Evolutionary conservation across 53 echinoderm and acorn worm genomes (phyloP).

Genomic region (Actinopyga echinites): DNA sequence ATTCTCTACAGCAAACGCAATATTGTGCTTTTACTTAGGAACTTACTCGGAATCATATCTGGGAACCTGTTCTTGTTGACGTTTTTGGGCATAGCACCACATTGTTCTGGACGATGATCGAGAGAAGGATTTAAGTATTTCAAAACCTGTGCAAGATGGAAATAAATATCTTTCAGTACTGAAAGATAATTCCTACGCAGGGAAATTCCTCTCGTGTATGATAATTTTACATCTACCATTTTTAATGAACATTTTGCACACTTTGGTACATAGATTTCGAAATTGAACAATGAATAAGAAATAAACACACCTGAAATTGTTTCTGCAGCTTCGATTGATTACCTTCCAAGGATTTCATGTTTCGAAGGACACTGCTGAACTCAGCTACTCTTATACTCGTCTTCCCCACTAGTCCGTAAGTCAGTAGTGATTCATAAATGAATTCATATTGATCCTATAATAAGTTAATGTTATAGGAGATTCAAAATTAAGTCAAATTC

Average conservation of each 20-base stretch:
- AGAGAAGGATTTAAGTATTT: conserved; percentile 4
- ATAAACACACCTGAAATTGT: background rate
- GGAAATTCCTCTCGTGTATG: background rate
- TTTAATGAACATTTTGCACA: background rate
- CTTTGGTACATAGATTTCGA: too few relatives aligned
- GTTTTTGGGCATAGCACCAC: conserved; percentile 44
- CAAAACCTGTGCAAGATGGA: background rate
- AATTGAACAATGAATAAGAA: background rate
- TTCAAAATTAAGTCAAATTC: background rate
- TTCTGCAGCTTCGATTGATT: background rate
- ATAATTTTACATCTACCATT: background rate
- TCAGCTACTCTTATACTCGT: background rate
- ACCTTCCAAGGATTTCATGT: background rate
- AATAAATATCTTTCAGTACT: too few relatives aligned
- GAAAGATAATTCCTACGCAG: too few relatives aligned
- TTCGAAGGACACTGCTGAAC: background rate
- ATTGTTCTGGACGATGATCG: conserved; percentile 26
- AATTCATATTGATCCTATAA: conserved; percentile 1
- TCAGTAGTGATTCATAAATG: background rate
- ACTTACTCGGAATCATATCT: conserved; percentile 65
- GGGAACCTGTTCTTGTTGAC: conserved; percentile 69
- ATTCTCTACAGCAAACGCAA: too few relatives aligned
- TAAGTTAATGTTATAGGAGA: too few relatives aligned
- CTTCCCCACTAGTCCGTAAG: background rate
- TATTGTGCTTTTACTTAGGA: too few relatives aligned